A percentile compares a stretch with the other conserved stretches of the same genome.
phyloP scores from a whole-genome alignment of 2,113 vertebrate genomes.

The Caracal caracal region DNA sequence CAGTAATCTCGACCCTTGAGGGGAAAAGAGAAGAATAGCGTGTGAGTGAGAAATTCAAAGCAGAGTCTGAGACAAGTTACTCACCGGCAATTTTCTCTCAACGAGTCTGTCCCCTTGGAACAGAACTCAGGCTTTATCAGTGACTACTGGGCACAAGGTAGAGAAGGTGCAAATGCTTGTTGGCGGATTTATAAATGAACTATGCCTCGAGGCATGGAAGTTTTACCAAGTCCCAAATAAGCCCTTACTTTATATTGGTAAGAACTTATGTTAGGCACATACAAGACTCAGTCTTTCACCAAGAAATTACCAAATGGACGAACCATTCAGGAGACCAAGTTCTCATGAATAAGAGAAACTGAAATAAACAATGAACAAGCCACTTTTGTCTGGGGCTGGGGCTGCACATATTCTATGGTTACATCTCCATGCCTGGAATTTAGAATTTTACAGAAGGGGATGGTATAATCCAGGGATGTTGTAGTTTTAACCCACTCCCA shows the following conservation, averaged over 20 bases:
- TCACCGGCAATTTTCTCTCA: background rate
- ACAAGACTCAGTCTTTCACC: background rate
- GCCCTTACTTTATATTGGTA: background rate
- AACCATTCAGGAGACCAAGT: background rate
- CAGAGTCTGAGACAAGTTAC: background rate
- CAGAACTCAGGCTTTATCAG: background rate
- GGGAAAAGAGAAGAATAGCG: slow-evolving; percentile 42
- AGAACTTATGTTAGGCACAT: background rate
- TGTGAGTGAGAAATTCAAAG: slow-evolving; percentile 1
- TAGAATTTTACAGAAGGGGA: background rate
- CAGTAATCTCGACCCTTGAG: slow-evolving; percentile 96
- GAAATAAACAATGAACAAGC: background rate
- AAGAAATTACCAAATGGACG: background rate
- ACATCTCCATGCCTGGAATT: background rate
- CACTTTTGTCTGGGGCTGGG: background rate
- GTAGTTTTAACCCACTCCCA: background rate
- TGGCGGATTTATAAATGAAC: background rate
- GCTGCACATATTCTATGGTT: background rate
- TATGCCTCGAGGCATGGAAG: background rate
- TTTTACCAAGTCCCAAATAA: background rate
- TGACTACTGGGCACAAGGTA: background rate
- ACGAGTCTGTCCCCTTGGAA: background rate
- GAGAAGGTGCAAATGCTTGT: rapidly evolving
- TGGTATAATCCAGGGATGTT: background rate
- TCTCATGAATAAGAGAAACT: background rate